Conservation (phyloP, 2,797 vertebrate species). For the Notolabrus celidotus region DNA sequence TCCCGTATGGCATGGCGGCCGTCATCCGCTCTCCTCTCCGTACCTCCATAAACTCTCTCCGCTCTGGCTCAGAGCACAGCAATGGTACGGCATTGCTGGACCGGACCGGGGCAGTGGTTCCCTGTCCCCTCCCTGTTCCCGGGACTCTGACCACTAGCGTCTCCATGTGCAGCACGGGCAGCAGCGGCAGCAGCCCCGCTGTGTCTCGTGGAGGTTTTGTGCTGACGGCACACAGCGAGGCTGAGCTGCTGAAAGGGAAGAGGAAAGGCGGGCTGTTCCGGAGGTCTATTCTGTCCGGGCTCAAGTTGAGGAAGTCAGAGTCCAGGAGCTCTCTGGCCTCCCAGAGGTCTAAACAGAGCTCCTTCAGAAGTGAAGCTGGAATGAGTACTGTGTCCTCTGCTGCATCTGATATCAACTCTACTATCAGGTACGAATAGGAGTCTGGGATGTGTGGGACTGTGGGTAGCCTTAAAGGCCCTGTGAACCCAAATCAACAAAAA, state of each 20-base stretch:
- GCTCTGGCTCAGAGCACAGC: conserved; percentile 95
- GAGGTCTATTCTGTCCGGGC: conserved; percentile 94
- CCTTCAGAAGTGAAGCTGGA: conserved; percentile 96
- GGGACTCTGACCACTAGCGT: conserved; percentile 81
- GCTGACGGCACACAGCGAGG: conserved; percentile 94
- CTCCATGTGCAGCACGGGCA: conserved; percentile 87
- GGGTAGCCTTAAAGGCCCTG: no score
- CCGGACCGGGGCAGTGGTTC: conserved; percentile 84
- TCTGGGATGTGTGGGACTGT: not conserved
- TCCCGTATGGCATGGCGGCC: conserved; percentile 98
- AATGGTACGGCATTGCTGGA: conserved; percentile 93
- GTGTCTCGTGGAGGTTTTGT: conserved; percentile 97
- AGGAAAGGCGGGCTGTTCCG: conserved; percentile 96
- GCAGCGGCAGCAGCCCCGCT: conserved; percentile 89
- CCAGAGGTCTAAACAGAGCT: conserved; percentile 98
- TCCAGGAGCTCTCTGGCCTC: conserved; percentile 98
- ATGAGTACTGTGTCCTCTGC: conserved; percentile 98
- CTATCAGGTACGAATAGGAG: conserved; percentile 83
- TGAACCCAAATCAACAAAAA: no score
- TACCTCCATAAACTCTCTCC: conserved; percentile 98
- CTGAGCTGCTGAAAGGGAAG: conserved; percentile 94
- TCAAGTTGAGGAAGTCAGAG: conserved; percentile 96
- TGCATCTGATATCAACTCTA: conserved; percentile 97
- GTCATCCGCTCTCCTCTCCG: conserved; percentile 98
- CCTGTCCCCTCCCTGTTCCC: conserved; percentile 63